Evolutionary conservation across 2,888 invertebrate species (phyloP), one percentile per base, ranked within the genome.

Genomic region (Ariolimax columbianus): DNA sequence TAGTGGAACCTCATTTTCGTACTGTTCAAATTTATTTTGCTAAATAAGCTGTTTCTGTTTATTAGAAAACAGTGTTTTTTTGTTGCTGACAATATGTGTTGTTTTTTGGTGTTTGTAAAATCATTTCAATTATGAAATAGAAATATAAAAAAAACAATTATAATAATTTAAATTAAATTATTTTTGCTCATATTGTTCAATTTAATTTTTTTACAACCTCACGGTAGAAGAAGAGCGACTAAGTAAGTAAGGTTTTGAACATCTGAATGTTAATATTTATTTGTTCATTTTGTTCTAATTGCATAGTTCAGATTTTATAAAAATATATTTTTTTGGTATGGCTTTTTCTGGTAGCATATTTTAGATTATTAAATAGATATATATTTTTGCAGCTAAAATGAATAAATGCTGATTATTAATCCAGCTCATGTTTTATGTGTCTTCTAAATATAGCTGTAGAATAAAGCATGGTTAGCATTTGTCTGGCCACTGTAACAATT

Each of bases 1-100:
- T 38, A 81, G 72, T 63, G 73, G 43, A 73, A 63, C 59, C 82
- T 82, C 82, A 82, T 72, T 59, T 73, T 82, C 82, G 9, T 81
- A 33, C 38, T 23, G 26, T 72, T 72, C 17, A 26, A 38, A 3
- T 47, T 77, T 78, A 11, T 38, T 63, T 78, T 78, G 63, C 77
- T 38, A 59, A 38, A 0, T 38, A 40, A 23, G 30, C 26, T 38
- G 1, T 38, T 59, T 63, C 0, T 14, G 23, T 78, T n/a, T 6
- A 38, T 3, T 38, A 63, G 63, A 63, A 23, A 78, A 26, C 33
- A 47, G 33, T 47, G 26, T 0, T 33, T 14, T 75, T 11, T 14
- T 51, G 17, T 7, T 14, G 6, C 33, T 19, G 23, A 36, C 51
- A 26, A 17, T 40, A 19, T 19, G 26, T 40, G 55, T 55, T 47